Percentiles rank a stretch among this genome's conserved stretches.
Evolutionary conservation across 92 coral and sea anemone genomes (phyloP).

Genomic region (Zoanthus sansibaricus): DNA sequence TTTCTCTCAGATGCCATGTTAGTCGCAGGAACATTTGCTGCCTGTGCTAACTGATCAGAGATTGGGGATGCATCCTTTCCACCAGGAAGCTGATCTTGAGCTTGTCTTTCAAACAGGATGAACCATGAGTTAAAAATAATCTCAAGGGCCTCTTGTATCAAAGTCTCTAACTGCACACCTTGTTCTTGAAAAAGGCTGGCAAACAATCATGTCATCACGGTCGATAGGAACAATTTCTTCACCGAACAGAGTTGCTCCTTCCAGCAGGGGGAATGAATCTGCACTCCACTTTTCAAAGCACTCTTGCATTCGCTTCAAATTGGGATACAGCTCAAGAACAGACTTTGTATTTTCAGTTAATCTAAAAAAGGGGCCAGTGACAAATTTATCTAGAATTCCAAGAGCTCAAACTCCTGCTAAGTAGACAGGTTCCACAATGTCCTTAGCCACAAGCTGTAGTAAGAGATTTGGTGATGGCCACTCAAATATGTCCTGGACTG

Average conservation of each 20-base stretch:
- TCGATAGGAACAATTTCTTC: constrained; percentile 51
- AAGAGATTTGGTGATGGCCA: constrained; percentile 46
- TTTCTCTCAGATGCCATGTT: constrained; percentile 62
- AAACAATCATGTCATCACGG: constrained; percentile 37
- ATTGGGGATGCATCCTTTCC: constrained; percentile 55
- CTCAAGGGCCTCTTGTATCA: constrained; percentile 62
- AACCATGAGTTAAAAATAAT: constrained; percentile 50
- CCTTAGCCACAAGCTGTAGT: constrained; percentile 43
- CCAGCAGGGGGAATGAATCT: constrained; percentile 53
- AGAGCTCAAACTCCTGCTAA: constrained; percentile 51
- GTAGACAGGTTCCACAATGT: constrained; percentile 47
- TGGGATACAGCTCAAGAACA: constrained; percentile 52
- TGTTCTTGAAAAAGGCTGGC: constrained; percentile 5
- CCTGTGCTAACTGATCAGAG: constrained; percentile 58
- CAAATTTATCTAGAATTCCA: constrained; percentile 47
- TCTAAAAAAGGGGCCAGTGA: constrained; percentile 55
- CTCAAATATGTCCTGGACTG: neutral
- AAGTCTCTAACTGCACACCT: constrained; percentile 49
- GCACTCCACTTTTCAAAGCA: constrained; percentile 48
- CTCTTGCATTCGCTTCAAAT: constrained; percentile 53
- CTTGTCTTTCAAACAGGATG: constrained; percentile 54
- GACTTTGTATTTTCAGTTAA: constrained; percentile 43
- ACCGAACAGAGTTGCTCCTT: constrained; percentile 52
- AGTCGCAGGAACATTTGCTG: constrained; percentile 56
- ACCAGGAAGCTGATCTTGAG: constrained; percentile 42